Evolutionary conservation across 2,797 vertebrate genomes (phyloP).

Genomic region (Ctenochaetus hawaiiensis): DNA sequence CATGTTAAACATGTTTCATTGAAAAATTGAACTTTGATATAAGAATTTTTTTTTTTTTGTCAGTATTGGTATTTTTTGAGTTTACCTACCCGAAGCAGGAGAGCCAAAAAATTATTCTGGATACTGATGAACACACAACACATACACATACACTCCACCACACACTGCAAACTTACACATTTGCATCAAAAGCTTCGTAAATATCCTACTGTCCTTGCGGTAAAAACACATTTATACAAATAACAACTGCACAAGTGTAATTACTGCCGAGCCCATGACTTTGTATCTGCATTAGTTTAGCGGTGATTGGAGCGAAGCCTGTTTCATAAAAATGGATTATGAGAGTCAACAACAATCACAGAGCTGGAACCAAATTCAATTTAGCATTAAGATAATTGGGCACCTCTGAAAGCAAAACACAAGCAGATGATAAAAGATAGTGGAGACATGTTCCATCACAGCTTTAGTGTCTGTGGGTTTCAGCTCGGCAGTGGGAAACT

Average conservation of each 20-base stretch:
- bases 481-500: constrained; percentile 26
- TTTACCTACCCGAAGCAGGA: not conserved
- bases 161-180: constrained; percentile 24
- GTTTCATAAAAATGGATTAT: constrained; percentile 76
- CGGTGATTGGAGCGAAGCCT: constrained; percentile 71
- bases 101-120: constrained; percentile 9
- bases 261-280: constrained; percentile 71
- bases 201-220: constrained; percentile 38
- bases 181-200: constrained; percentile 37
- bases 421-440: constrained; percentile 69
- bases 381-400: constrained; percentile 81
- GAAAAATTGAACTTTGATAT: too few species aligned
- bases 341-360: constrained; percentile 78
- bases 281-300: constrained; percentile 76
- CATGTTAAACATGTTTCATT: too few species aligned
- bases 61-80: not conserved
- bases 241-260: constrained; percentile 61
- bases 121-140: constrained; percentile 14
- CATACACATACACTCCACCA: constrained; percentile 1
- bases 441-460: constrained; percentile 54
- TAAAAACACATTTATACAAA: constrained; percentile 39
- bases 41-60: not conserved
- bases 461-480: constrained; percentile 29
- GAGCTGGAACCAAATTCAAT: constrained; percentile 81
- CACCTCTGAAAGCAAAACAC: constrained; percentile 68